Percentiles rank a stretch among this genome's conserved stretches.
phyloP scores from a whole-genome alignment of 2,888 invertebrate genomes.

The Drosophila siamana region DNA sequence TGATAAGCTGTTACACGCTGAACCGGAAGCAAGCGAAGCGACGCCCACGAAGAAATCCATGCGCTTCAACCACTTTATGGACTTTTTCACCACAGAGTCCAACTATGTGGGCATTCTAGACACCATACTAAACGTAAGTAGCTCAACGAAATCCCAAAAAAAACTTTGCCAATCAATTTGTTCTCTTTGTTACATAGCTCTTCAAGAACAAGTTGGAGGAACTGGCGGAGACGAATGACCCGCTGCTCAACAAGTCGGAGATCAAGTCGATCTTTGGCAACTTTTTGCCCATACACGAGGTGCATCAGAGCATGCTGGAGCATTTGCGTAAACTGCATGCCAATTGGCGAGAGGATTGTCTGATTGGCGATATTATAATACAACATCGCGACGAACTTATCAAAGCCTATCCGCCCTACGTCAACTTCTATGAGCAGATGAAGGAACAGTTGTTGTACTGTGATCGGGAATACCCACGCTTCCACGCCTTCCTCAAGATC shows the following conservation, averaged over 20 bases:
- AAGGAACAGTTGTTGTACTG: slow-evolving; percentile 96
- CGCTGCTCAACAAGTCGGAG: slow-evolving; percentile 95
- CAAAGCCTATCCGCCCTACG: slow-evolving; percentile 98
- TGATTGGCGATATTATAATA: slow-evolving; percentile 94
- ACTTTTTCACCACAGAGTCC: slow-evolving; percentile 97
- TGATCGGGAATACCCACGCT: slow-evolving; percentile 96
- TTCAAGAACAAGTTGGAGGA: slow-evolving; percentile 97
- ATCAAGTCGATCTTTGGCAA: slow-evolving; percentile 98
- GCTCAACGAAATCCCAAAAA: not conserved
- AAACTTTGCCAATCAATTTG: not conserved
- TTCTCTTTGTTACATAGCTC: slow-evolving; percentile 90
- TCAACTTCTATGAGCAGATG: slow-evolving; percentile 99
- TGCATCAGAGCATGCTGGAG: slow-evolving; percentile 92
- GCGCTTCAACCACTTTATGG: slow-evolving; percentile 88
- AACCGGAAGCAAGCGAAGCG: slow-evolving; percentile 78
- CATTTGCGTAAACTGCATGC: slow-evolving; percentile 85
- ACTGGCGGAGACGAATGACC: slow-evolving; percentile 91
- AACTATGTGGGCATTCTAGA: slow-evolving; percentile 98
- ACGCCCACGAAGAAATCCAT: slow-evolving; percentile 84
- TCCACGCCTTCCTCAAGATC: slow-evolving; percentile 99
- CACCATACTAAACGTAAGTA: slow-evolving; percentile 94
- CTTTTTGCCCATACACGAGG: slow-evolving; percentile 96
- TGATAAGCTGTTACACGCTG: slow-evolving; percentile 78
- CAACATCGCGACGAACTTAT: slow-evolving; percentile 94
- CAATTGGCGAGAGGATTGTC: slow-evolving; percentile 95